Percentiles rank a stretch among this genome's conserved stretches.
phyloP scores from a whole-genome alignment of 2,797 vertebrate genomes.

The Moxostoma hubbsi region DNA sequence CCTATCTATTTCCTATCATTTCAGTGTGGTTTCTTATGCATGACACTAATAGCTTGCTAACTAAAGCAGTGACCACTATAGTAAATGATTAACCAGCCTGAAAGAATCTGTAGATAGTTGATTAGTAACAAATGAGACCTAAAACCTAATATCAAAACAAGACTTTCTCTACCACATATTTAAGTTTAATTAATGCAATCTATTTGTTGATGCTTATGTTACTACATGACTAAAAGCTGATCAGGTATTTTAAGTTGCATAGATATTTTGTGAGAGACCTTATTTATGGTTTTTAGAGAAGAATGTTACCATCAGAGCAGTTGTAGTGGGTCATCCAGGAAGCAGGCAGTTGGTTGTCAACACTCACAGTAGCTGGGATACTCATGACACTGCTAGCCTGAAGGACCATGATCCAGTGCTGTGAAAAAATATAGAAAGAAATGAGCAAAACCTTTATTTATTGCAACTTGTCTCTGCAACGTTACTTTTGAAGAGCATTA shows the following conservation, averaged over 20 bases:
- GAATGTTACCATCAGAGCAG: conserved; percentile 73
- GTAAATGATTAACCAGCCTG: conserved; percentile 61
- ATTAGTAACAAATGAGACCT: conserved; percentile 30
- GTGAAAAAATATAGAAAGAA: conserved; percentile 9
- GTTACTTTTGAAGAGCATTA: too few species aligned
- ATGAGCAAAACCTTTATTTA: neutral
- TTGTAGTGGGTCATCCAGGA: conserved; percentile 72
- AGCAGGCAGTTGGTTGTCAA: conserved; percentile 74
- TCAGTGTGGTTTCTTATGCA: conserved; percentile 27
- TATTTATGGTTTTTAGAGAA: conserved; percentile 8
- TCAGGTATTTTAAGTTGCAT: neutral
- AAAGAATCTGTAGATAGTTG: conserved; percentile 47
- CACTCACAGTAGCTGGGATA: conserved; percentile 66
- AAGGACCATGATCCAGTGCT: conserved; percentile 78
- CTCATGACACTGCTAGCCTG: conserved; percentile 76
- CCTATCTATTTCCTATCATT: conserved; percentile 5
- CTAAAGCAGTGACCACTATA: conserved; percentile 44
- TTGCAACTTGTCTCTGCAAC: neutral
- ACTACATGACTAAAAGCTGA: neutral
- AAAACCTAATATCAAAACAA: neutral
- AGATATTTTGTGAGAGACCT: neutral
- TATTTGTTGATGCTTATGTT: neutral
- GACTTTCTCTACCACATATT: neutral
- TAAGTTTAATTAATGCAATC: too few species aligned
- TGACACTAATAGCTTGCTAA: conserved; percentile 51